Evolutionary conservation across 2,113 vertebrate genomes (phyloP).

Genomic region (Vidua chalybeata): DNA sequence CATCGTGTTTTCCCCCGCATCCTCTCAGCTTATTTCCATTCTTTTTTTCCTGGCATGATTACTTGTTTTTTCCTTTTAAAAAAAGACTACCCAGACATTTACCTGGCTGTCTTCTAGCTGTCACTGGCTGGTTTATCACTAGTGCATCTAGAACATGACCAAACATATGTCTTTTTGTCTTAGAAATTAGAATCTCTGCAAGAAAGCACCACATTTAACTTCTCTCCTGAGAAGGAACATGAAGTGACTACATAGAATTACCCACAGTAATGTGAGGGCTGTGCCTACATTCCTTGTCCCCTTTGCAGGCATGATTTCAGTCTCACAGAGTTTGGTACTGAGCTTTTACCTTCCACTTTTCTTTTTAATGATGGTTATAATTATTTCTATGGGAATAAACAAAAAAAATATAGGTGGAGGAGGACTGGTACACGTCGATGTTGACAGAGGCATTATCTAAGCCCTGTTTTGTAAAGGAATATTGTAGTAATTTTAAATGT

Average conservation of each 20-base stretch:
- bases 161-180: background rate
- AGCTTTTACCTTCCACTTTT: background rate
- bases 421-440: background rate
- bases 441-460: background rate
- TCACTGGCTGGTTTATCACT: background rate
- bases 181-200: background rate
- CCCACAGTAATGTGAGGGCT: background rate
- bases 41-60: background rate
- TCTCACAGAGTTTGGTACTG: background rate
- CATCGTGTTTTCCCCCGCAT: background rate
- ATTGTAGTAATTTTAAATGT: background rate
- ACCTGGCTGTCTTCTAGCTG: background rate
- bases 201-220: background rate
- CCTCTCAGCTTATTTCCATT: background rate
- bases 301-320: background rate
- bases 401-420: background rate
- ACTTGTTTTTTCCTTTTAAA: slow-evolving; percentile 5
- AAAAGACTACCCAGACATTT: background rate
- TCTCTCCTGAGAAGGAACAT: background rate
- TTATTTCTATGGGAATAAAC: background rate
- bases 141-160: background rate
- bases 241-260: background rate
- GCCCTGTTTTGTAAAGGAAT: background rate
- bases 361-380: background rate
- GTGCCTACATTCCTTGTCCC: rapidly evolving